These are phyloP conservation scores for Eristalis intricaria DNA, from an alignment of 2,888 invertebrate genomes.

Conservation along the genomic window DNA sequence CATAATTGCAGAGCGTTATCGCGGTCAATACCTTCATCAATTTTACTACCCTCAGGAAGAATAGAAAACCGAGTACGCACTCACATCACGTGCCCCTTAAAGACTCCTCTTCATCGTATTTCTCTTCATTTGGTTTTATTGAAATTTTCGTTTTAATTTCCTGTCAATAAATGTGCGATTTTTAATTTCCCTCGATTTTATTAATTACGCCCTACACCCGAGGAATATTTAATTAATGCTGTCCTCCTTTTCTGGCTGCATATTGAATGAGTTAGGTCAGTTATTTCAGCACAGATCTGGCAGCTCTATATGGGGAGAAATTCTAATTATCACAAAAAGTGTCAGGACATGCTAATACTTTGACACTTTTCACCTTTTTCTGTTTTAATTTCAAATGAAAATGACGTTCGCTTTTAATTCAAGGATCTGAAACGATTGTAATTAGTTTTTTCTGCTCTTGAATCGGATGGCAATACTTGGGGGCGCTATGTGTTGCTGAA, in stretches of 20 bases:
- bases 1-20: constrained; percentile 41
- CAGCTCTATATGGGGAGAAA: not conserved
- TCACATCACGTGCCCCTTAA: not conserved
- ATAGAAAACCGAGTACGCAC: constrained; percentile 2
- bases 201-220: constrained; percentile 60
- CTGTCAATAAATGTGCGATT: constrained; percentile 56
- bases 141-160: constrained; percentile 58
- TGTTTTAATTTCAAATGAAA: constrained; percentile 53
- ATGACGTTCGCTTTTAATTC: constrained; percentile 15
- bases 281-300: constrained; percentile 19
- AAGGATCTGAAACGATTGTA: constrained; percentile 37
- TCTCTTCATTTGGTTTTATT: constrained; percentile 23
- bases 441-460: constrained; percentile 24
- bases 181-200: constrained; percentile 58
- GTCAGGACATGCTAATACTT: constrained; percentile 57
- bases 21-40: constrained; percentile 19
- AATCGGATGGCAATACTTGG: not conserved
- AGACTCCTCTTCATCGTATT: not conserved
- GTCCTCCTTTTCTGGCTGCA: constrained; percentile 40
- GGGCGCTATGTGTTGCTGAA: not conserved
- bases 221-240: constrained; percentile 65
- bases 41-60: constrained; percentile 1
- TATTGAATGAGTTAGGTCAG: constrained; percentile 63
- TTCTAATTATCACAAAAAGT: constrained; percentile 66
- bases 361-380: constrained; percentile 48